Conservation (phyloP, 2,888 invertebrate species). For the Hemicrepidius hirtus region DNA sequence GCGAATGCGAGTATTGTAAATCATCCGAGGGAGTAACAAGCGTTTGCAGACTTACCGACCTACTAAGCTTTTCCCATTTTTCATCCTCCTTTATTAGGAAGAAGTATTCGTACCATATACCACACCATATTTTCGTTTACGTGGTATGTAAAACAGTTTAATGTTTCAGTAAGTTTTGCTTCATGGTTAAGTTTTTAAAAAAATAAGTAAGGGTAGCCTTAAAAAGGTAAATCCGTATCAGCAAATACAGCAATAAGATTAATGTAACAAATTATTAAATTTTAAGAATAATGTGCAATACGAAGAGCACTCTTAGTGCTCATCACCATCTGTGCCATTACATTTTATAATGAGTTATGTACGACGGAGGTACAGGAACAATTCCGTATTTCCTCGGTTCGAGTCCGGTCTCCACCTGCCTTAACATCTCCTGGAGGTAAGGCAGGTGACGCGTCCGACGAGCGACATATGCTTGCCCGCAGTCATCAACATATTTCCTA, state of each 20-base stretch:
- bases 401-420: constrained; percentile 49
- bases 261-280: constrained; percentile 4
- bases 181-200: no score
- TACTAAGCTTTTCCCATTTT: no score
- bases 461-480: constrained; percentile 45
- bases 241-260: not conserved
- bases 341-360: constrained; percentile 24
- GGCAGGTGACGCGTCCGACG: constrained; percentile 50
- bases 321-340: constrained; percentile 28
- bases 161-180: no score
- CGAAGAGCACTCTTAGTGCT: constrained; percentile 2
- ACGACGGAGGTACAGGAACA: constrained; percentile 7
- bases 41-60: no score
- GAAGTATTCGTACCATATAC: no score
- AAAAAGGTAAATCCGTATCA: not conserved
- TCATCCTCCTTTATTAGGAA: no score
- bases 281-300: not conserved
- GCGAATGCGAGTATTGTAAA: no score
- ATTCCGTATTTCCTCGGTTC: constrained; percentile 35
- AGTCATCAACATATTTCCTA: constrained; percentile 30
- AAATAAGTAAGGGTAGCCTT: not conserved
- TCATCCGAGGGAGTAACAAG: no score
- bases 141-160: no score
- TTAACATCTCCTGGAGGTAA: constrained; percentile 52
- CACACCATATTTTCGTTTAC: no score